phyloP scores from a whole-genome alignment of 2,797 vertebrate genomes.

The Lithobates sylvaticus region DNA sequence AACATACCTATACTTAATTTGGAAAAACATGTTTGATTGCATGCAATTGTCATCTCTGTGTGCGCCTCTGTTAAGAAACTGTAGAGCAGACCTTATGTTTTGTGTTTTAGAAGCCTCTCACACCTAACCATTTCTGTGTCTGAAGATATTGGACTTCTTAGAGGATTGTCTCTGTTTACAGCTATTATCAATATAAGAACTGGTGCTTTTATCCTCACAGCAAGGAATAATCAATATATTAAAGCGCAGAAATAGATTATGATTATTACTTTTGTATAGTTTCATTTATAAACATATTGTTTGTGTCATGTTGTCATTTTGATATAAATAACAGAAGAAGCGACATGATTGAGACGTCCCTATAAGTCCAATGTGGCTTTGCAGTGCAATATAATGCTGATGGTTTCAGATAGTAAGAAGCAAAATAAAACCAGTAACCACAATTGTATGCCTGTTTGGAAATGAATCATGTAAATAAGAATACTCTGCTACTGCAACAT shows the following conservation, averaged over 20 bases:
- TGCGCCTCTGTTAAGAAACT: constrained; percentile 1
- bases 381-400: not conserved
- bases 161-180: not conserved
- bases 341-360: not conserved
- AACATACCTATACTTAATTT: not conserved
- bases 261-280: not conserved
- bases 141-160: not conserved
- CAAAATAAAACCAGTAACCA: not conserved
- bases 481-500: not conserved
- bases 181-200: constrained; percentile 4
- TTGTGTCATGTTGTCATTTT: not conserved
- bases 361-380: not conserved
- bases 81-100: not conserved
- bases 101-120: not conserved
- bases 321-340: not conserved
- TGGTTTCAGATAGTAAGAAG: not conserved
- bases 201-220: not conserved
- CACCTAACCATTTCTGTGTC: not conserved
- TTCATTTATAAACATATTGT: not conserved
- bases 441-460: not conserved
- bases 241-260: not conserved
- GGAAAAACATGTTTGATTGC: constrained; percentile 1
- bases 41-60: not conserved
- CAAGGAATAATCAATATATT: not conserved
- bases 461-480: not conserved